phyloP scores from a whole-genome alignment of 2,113 vertebrate species.

The Gymnocephalus cernua region DNA sequence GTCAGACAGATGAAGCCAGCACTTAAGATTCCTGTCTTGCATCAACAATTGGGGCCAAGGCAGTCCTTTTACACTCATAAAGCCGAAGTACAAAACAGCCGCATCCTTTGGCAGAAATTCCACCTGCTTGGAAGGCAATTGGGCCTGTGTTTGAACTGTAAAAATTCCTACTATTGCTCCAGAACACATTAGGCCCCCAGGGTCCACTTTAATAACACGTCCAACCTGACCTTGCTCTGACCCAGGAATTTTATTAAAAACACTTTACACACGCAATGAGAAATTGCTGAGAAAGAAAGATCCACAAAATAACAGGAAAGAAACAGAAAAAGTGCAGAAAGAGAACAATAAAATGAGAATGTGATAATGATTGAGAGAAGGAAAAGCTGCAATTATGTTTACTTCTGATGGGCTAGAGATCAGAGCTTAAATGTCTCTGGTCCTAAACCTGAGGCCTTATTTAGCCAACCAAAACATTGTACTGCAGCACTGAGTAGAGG shows the following conservation, averaged over 20 bases:
- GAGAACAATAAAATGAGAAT: background rate
- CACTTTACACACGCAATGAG: slow-evolving; percentile 3
- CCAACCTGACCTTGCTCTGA: slow-evolving; percentile 38
- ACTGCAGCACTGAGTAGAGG: background rate
- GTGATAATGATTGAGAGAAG: background rate
- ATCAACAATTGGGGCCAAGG: slow-evolving; percentile 33
- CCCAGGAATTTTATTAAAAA: slow-evolving; percentile 47
- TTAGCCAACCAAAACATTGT: background rate
- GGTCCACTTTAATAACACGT: slow-evolving; percentile 45
- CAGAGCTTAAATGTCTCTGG: background rate
- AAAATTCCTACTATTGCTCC: slow-evolving; percentile 70
- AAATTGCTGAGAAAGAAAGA: slow-evolving; percentile 15
- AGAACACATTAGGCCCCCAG: slow-evolving; percentile 28
- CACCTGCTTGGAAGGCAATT: slow-evolving; percentile 52
- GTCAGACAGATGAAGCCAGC: slow-evolving; percentile 43
- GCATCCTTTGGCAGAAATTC: slow-evolving; percentile 45
- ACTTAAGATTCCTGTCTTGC: slow-evolving; percentile 45
- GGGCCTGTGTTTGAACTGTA: slow-evolving; percentile 63
- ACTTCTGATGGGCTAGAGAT: background rate
- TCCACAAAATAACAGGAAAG: background rate
- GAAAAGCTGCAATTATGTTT: background rate
- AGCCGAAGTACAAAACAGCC: slow-evolving; percentile 47
- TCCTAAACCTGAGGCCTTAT: background rate
- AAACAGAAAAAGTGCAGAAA: background rate
- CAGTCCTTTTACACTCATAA: slow-evolving; percentile 38